Base-by-base conservation (phyloP, 2,113 vertebrate genomes). In the Nibea coibor region DNA sequence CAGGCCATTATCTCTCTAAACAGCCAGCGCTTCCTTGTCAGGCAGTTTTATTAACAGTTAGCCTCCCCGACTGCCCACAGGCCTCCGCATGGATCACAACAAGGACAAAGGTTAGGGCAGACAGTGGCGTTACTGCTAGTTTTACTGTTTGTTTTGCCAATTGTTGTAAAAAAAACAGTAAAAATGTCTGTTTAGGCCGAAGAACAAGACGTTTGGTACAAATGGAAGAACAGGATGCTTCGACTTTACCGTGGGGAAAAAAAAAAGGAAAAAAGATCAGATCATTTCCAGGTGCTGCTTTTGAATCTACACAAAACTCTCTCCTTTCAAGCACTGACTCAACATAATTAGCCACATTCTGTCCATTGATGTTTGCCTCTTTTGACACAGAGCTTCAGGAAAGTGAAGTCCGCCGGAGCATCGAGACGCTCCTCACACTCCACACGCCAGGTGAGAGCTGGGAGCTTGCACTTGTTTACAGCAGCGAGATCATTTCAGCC, bases 1-100 rank as follows among this genome's bases (percentile, higher is more conserved):
- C 67, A 69, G 73, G 75, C 76, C 78, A 87, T 91, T 93, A 89
- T 89, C 85, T 81, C 80, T 79, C 72, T 72, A 75, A 87, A 66
- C 69, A 85, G 87, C 67, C 72, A 24, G 50, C 75, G 77, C 56
- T 82, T 78, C 57, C 73, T 80, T 82, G 82, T 89, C 87, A 72
- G 85, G 68, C 77, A 26, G 70, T 81, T 81, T 42, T 85, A 85
- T 86, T 83, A 84, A 64, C 82, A 35, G 71, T 71, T 65, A 48
- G 53, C 80, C 78, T 75, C 63, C 54, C 47, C 28, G 65, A 66
- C 72, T 72, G 82, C 56, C 82, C n/a, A n/a, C 58, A 72, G 73
- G 79, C 28, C 0, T 53, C 42, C 59, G 48, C 71, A 70, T 51
- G 51, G 65, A 88, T 89, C 81, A 83, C 66, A 77, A 39, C 67